A percentile compares a stretch with the other conserved stretches of the same genome.
phyloP scores from a whole-genome alignment of 2,888 invertebrate species.

The Harpalus rufipes region DNA sequence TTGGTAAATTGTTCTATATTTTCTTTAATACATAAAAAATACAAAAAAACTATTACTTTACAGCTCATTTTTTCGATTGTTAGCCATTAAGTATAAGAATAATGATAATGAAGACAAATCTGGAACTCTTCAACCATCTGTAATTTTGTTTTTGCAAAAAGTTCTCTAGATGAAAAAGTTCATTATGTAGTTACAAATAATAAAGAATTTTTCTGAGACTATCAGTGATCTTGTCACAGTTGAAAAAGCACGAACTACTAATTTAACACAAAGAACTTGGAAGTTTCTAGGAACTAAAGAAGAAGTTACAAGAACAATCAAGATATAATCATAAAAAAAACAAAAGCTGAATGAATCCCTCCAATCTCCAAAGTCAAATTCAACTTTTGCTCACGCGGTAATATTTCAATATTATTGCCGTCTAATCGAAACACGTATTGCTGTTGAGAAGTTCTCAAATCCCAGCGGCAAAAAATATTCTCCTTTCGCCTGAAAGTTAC shows the following conservation, averaged over 20 bases:
- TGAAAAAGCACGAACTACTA: slow-evolving; percentile 51
- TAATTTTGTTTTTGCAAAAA: background rate
- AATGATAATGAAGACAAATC: background rate
- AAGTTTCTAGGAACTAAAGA: slow-evolving; percentile 40
- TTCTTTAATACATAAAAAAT: no score
- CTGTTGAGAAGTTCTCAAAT: slow-evolving; percentile 7
- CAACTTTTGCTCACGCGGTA: slow-evolving; percentile 28
- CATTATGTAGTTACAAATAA: slow-evolving; percentile 48
- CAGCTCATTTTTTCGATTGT: no score
- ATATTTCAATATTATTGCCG: slow-evolving; percentile 52
- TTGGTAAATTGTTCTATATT: no score
- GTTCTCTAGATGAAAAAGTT: slow-evolving; percentile 6
- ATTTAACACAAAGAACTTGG: slow-evolving; percentile 38
- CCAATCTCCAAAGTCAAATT: slow-evolving; percentile 34
- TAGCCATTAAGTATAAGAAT: background rate
- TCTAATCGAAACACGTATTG: slow-evolving; percentile 51
- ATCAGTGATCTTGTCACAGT: slow-evolving; percentile 42
- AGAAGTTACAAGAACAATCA: slow-evolving; percentile 46
- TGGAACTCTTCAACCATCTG: background rate
- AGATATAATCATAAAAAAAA: slow-evolving; percentile 41
- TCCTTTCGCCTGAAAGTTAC: slow-evolving; percentile 25
- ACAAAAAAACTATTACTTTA: no score
- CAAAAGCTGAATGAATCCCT: slow-evolving; percentile 18
- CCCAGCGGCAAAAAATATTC: slow-evolving; percentile 40
- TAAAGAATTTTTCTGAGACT: slow-evolving; percentile 21